Evolutionary conservation across 2,797 vertebrate genomes (phyloP), one percentile per base, ranked within the genome.

Genomic region (Enteromius thamalakanensis): DNA sequence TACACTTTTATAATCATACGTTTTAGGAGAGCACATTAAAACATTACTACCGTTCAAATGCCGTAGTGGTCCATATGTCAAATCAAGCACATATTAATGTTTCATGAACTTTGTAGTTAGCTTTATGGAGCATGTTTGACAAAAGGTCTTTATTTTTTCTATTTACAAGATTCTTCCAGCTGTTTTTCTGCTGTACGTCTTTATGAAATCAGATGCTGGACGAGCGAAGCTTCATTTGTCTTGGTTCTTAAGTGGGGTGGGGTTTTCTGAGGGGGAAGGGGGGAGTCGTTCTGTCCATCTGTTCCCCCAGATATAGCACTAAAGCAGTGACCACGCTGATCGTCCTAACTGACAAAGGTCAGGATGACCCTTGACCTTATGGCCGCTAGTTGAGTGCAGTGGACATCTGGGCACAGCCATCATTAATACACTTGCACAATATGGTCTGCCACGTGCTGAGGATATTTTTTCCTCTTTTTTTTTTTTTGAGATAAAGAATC

Each of bases 301-400:
- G 95, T 97, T 97, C 94, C 91, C 92, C 88, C 70, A 80, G 91
- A 95, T 93, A 92, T 95, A 94, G 93, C 94, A 81, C 91, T 89
- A 88, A 93, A 93, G 92, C 87, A 89, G 91, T 87, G 89, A 95
- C 89, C 92, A 92, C 91, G 89, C 93, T 93, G 91, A 89, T 92
- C 89, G 91, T 92, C 93, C 92, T 92, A 93, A 93, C 93, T 92
- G 94, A 90, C 90, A 90, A 92, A 95, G 95, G 95, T 96, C 95
- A 93, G 85, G 90, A 90, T 93, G 90, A 89, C 89, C 93, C 90
- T 92, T 95, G 94, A 95, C 96, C 95, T 93, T 68, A 84, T 88
- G 91, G 84, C 78, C 92, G 89, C 91, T 88, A 89, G 53, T 72
- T 26, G 42, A 89, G 87, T 87, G 90, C 91, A 91, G 92, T 93